These are phyloP conservation scores for Schrankia costaestrigalis DNA, from an alignment of 2,888 invertebrate genomes.

Conservation along the genomic window DNA sequence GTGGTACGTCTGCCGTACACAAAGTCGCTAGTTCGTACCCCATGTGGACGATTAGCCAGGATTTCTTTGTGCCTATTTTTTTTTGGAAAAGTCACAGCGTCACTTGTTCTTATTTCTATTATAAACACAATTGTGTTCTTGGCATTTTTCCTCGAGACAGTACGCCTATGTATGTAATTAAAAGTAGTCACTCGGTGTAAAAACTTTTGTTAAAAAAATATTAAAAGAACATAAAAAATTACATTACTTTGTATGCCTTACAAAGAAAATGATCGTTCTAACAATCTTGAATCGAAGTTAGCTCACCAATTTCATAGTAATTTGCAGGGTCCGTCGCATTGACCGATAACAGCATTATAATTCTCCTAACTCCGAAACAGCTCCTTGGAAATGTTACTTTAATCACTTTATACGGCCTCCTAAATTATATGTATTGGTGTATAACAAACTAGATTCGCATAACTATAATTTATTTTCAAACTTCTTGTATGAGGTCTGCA, in stretches of 20 bases:
- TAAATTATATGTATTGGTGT: slow-evolving; percentile 62
- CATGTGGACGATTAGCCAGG: no score
- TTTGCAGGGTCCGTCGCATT: slow-evolving; percentile 36
- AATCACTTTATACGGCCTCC: slow-evolving; percentile 70
- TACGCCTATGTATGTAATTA: no score
- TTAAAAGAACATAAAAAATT: background rate
- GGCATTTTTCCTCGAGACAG: no score
- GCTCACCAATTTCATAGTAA: slow-evolving; percentile 24
- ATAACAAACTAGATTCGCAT: slow-evolving; percentile 55
- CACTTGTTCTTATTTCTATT: no score
- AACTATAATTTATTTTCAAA: slow-evolving; percentile 59
- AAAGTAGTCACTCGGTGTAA: no score
- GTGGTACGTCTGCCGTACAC: no score
- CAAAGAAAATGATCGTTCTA: slow-evolving; percentile 14
- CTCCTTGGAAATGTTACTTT: slow-evolving; percentile 69
- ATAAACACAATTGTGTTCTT: no score
- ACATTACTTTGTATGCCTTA: background rate
- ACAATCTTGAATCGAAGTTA: slow-evolving; percentile 23
- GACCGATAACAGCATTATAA: slow-evolving; percentile 71
- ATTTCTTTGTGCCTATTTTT: no score
- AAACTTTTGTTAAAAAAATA: background rate
- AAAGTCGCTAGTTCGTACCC: no score
- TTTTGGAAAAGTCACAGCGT: no score
- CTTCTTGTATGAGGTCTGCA: no score
- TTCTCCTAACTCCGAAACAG: slow-evolving; percentile 54